Conservation (phyloP, 1,140 invertebrate genomes). For the Lamellibrachia luymesi region DNA sequence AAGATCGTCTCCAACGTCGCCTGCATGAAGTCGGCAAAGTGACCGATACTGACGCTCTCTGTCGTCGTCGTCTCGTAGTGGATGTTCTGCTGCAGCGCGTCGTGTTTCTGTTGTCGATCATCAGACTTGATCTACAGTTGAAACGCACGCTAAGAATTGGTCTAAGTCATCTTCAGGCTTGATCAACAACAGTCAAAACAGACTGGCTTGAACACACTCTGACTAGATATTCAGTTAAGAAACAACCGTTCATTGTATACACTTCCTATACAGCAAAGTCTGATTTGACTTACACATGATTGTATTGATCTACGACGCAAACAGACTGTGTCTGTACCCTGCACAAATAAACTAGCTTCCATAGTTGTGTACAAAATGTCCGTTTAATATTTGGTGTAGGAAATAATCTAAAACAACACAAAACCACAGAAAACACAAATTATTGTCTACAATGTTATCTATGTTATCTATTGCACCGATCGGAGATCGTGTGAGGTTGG, state of each 20-base stretch:
- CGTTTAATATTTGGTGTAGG: too few species aligned
- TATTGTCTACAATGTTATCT: too few species aligned
- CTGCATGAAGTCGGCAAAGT: not conserved
- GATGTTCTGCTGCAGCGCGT: not conserved
- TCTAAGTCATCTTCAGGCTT: too few species aligned
- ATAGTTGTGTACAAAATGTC: too few species aligned
- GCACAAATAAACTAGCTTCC: too few species aligned
- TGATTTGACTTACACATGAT: not conserved
- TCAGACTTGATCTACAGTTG: not conserved
- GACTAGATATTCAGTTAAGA: not conserved
- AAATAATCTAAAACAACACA: too few species aligned
- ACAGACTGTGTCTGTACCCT: not conserved
- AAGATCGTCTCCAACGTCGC: not conserved
- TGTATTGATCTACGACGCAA: not conserved
- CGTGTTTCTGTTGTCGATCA: not conserved
- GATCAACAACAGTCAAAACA: too few species aligned
- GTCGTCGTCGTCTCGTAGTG: not conserved
- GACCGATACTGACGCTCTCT: not conserved
- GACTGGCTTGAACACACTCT: not conserved
- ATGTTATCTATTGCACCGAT: too few species aligned
- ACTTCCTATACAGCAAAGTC: not conserved
- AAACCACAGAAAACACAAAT: too few species aligned
- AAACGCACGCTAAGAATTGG: not conserved
- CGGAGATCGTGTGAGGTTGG: too few species aligned
- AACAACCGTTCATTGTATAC: too few species aligned